These are phyloP conservation scores for Folsomia manolachei DNA, from an alignment of 2,888 invertebrate genomes.

Conservation along the genomic window DNA sequence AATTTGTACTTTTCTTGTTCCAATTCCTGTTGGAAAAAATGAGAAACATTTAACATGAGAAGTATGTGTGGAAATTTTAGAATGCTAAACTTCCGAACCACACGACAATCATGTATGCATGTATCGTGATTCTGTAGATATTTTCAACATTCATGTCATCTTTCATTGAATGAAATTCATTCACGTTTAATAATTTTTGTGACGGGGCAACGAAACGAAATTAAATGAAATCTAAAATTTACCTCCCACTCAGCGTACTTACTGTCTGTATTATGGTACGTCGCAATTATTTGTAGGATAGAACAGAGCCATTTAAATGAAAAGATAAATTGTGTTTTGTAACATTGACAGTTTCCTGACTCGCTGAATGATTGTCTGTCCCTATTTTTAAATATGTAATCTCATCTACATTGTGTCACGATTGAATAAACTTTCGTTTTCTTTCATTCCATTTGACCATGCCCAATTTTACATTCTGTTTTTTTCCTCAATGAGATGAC, in stretches of 20 bases:
- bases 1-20: constrained; percentile 91
- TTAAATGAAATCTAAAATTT: no score
- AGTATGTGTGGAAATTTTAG: no score
- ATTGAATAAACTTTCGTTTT: constrained; percentile 2
- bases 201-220: no score
- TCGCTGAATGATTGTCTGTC: background rate
- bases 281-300: background rate
- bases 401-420: background rate
- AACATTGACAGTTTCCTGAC: background rate
- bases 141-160: no score
- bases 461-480: background rate
- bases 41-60: no score
- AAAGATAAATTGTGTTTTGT: background rate
- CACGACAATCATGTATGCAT: no score
- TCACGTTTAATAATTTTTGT: no score
- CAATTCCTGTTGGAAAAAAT: constrained; percentile 66
- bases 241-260: background rate
- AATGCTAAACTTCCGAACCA: no score
- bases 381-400: background rate
- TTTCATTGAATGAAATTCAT: no score
- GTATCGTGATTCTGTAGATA: no score
- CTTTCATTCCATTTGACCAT: background rate
- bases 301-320: background rate
- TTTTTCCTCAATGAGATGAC: background rate
- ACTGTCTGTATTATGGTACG: background rate